Evolutionary conservation across 2,888 invertebrate genomes (phyloP), one percentile per base, ranked within the genome.

Genomic region (Scotopteryx bipunctaria): DNA sequence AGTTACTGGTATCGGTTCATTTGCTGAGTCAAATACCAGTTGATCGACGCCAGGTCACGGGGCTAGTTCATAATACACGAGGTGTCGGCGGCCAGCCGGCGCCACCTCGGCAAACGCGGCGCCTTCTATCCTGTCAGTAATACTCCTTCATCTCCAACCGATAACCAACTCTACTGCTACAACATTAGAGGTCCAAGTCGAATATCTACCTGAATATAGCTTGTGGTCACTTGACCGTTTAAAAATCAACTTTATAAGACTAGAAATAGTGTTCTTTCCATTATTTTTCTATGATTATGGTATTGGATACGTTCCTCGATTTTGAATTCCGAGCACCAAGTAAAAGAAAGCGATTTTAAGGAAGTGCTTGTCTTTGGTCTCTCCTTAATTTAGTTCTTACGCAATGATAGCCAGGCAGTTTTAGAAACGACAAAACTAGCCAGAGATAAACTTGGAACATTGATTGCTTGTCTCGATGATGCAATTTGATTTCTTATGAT

Each of bases 31-130:
- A 85, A 87, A 85, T 84, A 81, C 78, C 76, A 84, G 84, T 86
- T 86, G 87, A 86, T 86, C 86, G 83, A 82, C 82, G 86, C 76
- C 87, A 76, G 88, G 88, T 89, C 86, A 85, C 83, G 80, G 73
- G 85, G 83, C 87, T 88, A 87, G 88, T 87, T 81, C 86, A 88
- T 87, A 88, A 87, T 86, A 87, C 86, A 86, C 86, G 86, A 89
- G 86, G 88, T 86, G 88, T 84, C 77, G 82, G 86, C 88, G 89
- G 85, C 89, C 72, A 76, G 86, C 77, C 86, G 89, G 89, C 89
- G 89, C 89, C 89, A 87, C 71, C 78, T 82, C 78, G 83, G 82
- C 81, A 83, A 81, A 61, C 71, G 74, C 79, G 89, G 89, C 89
- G 89, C 89, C 89, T 86, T 71, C 85, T 81, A 81, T 84, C 88